Percentiles rank a stretch among this genome's conserved stretches.
Conservation (phyloP, 2,113 vertebrate genomes). For the Saccopteryx leptura region DNA sequence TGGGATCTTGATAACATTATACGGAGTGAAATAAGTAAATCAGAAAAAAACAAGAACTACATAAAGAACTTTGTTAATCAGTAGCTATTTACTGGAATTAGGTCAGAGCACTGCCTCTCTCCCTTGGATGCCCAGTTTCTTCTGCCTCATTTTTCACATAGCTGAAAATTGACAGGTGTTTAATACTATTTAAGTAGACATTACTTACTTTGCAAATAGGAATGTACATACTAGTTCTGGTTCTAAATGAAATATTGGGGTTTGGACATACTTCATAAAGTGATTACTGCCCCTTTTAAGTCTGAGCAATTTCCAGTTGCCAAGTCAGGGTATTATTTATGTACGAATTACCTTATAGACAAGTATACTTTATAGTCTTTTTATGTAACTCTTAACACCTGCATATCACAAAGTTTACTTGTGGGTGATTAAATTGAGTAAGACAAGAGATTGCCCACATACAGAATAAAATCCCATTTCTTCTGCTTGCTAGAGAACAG, state of each 20-base stretch:
- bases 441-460: constrained; percentile 60
- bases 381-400: constrained; percentile 67
- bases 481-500: constrained; percentile 43
- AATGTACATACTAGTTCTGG: not conserved
- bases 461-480: constrained; percentile 38
- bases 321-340: constrained; percentile 25
- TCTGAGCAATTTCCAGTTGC: constrained; percentile 34
- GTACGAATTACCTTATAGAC: constrained; percentile 64
- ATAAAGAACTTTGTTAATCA: not conserved
- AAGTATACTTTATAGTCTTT: constrained; percentile 60
- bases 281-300: constrained; percentile 30
- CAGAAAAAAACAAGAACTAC: no score
- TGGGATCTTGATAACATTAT: no score
- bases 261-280: constrained; percentile 37
- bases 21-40: no score
- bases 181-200: not conserved
- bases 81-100: not conserved
- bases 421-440: constrained; percentile 65
- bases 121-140: not conserved
- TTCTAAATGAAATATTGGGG: not conserved
- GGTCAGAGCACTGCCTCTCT: not conserved
- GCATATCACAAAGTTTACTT: constrained; percentile 64
- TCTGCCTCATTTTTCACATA: constrained; percentile 20
- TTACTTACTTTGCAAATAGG: not conserved
- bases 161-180: not conserved